These are phyloP conservation scores for Leptosomus discolor DNA, from an alignment of 2,113 vertebrate genomes.

Conservation along the genomic window DNA sequence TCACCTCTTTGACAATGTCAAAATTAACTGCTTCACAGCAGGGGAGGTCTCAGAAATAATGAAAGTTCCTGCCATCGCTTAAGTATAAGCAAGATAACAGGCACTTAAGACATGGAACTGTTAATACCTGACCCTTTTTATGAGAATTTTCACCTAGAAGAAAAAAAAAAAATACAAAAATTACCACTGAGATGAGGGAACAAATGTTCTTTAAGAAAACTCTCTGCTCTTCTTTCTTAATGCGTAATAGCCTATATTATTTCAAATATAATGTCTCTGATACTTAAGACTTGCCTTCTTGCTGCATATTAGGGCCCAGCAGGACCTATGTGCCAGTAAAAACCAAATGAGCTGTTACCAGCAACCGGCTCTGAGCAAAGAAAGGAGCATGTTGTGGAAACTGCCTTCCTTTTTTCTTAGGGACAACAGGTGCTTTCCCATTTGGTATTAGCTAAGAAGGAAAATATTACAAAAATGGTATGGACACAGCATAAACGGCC, in stretches of 20 bases:
- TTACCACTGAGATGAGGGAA: neutral
- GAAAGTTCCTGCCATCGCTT: neutral
- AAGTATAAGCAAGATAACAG: slow-evolving; percentile 12
- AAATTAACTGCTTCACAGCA: slow-evolving; percentile 47
- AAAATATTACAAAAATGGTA: neutral
- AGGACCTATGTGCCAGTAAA: neutral
- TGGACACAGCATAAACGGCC: neutral
- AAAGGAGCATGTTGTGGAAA: neutral
- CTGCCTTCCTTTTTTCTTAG: neutral
- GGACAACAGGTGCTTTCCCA: neutral
- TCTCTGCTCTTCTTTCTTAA: neutral
- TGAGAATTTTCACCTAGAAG: neutral
- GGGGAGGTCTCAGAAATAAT: neutral
- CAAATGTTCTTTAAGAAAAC: neutral
- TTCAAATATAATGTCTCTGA: neutral
- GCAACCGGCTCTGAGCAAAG: neutral
- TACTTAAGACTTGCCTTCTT: neutral
- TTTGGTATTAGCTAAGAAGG: neutral
- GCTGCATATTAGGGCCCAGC: neutral
- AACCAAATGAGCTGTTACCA: neutral
- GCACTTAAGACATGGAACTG: neutral
- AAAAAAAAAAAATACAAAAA: neutral
- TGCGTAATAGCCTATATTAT: neutral
- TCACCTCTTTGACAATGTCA: slow-evolving; percentile 4
- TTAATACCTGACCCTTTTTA: neutral